Evolutionary conservation across 2,888 invertebrate species (phyloP), one percentile per base, ranked within the genome.

Genomic region (Eupithecia dodoneata): DNA sequence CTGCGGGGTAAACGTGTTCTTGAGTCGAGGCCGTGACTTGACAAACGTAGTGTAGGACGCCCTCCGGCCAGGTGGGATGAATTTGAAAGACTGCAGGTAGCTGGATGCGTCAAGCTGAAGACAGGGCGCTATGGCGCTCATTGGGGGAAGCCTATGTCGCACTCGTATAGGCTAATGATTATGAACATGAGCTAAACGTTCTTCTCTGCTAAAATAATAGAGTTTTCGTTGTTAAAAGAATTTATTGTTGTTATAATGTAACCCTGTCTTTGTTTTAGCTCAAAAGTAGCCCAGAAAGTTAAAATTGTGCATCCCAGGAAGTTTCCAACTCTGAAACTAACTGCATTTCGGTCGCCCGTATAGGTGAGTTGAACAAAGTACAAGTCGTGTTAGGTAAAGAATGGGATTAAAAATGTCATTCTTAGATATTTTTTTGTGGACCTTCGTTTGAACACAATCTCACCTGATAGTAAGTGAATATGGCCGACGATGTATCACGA

Each of bases 221-320:
- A 4, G 10, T 10, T 9, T 59, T 30, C 3, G 12, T 30, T 12
- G 10, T 30, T 2, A 12, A 18, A 9, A 12, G 63, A 63, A 9
- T 30, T 4, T 30, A 6, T 15, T 42, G 3, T 66, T 42, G 66
- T 66, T 63, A 30, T 63, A 63, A 66, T 66, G 66, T 15, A 7
- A 42, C 15, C 66, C 13, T 63, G 0, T 69, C 72, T 76, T 85
- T 84, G 83, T 91, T 89, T 76, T 86, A 92, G 92, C 52, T 79
- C 85, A 13, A 84, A 85, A 83, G 6, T 80, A 78, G 3, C 85
- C 0, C 76, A 76, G 59, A 76, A 74, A 80, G 89, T 89, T 5
- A 89, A 92, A 83, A 80, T 91, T 45, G 84, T 90, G 69, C 85
- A 89, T 73, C 89, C 86, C n/a, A 90, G 84, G 80, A 92, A 89